phyloP scores from a whole-genome alignment of 2,113 vertebrate species.

The Myocastor coypus region DNA sequence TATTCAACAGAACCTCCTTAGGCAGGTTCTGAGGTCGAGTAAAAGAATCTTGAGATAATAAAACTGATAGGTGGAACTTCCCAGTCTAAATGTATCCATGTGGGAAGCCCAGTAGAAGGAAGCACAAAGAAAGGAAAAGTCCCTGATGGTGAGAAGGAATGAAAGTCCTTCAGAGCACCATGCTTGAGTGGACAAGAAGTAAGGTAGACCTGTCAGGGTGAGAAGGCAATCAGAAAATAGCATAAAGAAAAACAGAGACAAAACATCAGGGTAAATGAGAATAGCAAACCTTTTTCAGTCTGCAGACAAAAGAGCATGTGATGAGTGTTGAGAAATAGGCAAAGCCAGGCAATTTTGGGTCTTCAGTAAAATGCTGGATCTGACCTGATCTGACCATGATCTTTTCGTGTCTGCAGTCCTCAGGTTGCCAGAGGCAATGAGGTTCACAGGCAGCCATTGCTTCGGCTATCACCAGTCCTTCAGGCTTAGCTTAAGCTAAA shows the following conservation, averaged over 20 bases:
- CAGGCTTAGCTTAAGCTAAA: background rate
- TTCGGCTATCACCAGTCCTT: background rate
- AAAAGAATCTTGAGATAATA: constrained; percentile 32
- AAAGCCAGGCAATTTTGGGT: background rate
- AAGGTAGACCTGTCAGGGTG: background rate
- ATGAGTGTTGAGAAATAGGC: background rate
- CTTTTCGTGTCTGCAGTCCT: background rate
- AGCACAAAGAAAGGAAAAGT: constrained; percentile 41
- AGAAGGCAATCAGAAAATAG: background rate
- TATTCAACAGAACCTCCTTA: background rate
- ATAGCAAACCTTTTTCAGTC: background rate
- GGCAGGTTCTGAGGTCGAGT: constrained; percentile 1
- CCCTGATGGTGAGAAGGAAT: background rate
- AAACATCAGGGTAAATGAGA: background rate
- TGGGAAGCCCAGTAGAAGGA: background rate
- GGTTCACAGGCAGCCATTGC: background rate
- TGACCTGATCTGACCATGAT: background rate
- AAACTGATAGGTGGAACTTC: constrained; percentile 26
- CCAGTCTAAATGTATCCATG: background rate
- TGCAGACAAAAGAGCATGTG: background rate
- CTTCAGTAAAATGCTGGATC: background rate
- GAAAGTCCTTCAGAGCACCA: background rate
- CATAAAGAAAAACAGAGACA: background rate
- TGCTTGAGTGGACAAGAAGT: constrained; percentile 5
- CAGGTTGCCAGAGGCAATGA: background rate